Base-by-base conservation (phyloP, 2,113 vertebrate species). In the Lota lota region DNA sequence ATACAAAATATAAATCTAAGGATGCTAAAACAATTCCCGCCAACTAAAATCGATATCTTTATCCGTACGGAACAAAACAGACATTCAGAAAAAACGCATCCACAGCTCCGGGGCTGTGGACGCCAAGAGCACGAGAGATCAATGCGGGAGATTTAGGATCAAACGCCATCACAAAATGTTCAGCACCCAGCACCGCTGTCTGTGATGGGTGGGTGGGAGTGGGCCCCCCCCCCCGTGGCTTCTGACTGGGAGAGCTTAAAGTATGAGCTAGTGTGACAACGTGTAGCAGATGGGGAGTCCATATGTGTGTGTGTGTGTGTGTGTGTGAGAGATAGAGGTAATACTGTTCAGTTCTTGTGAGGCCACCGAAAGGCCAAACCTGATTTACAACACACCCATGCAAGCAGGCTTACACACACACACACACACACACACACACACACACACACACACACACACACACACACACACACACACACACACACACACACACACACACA, bases 151-250 rank as follows among this genome's bases (percentile, higher is more conserved):
- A 68, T 67, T 82, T 65, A 60, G 70, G 67, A 62, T 68, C 74
- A 79, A 79, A 67, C 70, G 57, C 70, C 36, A 62, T 69, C 73
- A 22, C 51, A 28, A 18, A 53, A 64, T 2, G 33, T 24, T 73
- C 12, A 59, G 68, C 40, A 10, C 28, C 76, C 47, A 75, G 56
- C 19, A 53, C 22, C 28, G 28, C 28, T 28, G 28, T 28, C 28
- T 4, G 1, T 3, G 28, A 28, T 4, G 51, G 62, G 22, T 22
- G 68, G 61, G 67, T 40, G 69, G 61, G 78, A 74, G 73, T 69
- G 56, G 69, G 73, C 40, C 40, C 40, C 12, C 10, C 40, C 40
- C 12, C 40, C 40, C 40, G 59, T 72, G 75, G 71, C 47, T 20
- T 19, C 5, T 47, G 61, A 47, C 40, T 10, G 40, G 40, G 40